phyloP scores from a whole-genome alignment of 2,888 invertebrate genomes.

The Elegia similella region DNA sequence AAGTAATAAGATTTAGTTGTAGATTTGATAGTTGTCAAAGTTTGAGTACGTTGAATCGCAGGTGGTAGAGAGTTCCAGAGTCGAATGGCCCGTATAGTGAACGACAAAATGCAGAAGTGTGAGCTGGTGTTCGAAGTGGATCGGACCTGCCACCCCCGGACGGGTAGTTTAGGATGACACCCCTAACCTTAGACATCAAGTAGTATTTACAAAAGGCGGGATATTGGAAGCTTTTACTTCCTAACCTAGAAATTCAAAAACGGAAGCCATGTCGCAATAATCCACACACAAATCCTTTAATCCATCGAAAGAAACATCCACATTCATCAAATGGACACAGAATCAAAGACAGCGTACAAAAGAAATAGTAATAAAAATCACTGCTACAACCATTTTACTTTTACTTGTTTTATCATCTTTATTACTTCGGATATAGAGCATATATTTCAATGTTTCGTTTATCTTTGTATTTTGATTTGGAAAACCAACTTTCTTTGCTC shows the following conservation, averaged over 20 bases:
- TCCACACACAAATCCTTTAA: conserved; percentile 1
- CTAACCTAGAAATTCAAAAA: neutral
- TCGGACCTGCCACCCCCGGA: too few relatives aligned
- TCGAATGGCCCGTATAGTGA: too few relatives aligned
- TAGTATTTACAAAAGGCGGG: too few relatives aligned
- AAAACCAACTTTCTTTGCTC: neutral
- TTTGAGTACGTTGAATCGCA: too few relatives aligned
- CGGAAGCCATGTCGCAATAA: neutral
- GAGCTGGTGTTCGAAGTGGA: too few relatives aligned
- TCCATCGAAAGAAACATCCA: conserved; percentile 1
- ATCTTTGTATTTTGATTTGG: neutral
- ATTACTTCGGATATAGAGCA: neutral
- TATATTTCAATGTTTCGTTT: neutral
- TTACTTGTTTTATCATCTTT: neutral
- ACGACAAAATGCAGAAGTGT: too few relatives aligned
- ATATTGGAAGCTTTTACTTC: neutral
- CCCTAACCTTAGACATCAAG: too few relatives aligned
- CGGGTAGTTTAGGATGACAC: too few relatives aligned
- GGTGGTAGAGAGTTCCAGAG: too few relatives aligned
- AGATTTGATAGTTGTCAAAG: too few relatives aligned
- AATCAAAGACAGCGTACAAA: conserved; percentile 1
- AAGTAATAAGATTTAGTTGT: too few relatives aligned
- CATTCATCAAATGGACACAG: conserved; percentile 3
- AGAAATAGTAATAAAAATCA: conserved; percentile 2
- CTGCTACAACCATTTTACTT: neutral